Evolutionary conservation across 2,888 invertebrate genomes (phyloP), one percentile per base, ranked within the genome.

Genomic region (Acronicta alni): DNA sequence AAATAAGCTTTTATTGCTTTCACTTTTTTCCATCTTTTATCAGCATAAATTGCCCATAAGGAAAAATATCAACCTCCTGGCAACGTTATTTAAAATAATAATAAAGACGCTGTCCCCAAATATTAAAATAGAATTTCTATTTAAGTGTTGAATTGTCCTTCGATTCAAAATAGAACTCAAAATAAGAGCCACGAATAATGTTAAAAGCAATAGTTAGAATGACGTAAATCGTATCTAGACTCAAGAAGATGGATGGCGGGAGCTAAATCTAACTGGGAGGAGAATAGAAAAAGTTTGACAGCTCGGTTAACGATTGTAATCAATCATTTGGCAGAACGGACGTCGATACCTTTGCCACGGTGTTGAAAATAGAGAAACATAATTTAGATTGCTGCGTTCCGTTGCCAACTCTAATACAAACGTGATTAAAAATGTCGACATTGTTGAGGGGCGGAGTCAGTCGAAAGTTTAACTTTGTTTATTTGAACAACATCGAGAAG

Each of bases 221-320:
- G 57, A 64, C 71, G 62, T 72, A 72, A 72, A 72, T 72, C 46
- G 54, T 35, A 51, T n/a, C 32, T 63, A 45, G 55, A 70, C 56
- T 48, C 51, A 15, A 23, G 57, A 73, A 72, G 77, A 81, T 72
- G 49, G 59, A 79, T 68, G 70, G 48, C 42, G 35, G 15, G 16
- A 67, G 59, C 57, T 67, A 67, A 69, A 66, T 72, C 51, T 70
- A 60, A 63, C 44, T 18, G 39, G 38, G 48, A 62, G 62, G 64
- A 53, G 43, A 23, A 53, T 68, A 43, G 66, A 69, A 72, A 77
- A 67, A 75, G 37, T 72, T 67, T 57, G 76, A 66, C 78, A 75
- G 67, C 26, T 70, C 42, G 43, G 61, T 67, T 64, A 69, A 75
- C 72, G 72, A 61, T 64, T 20, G 58, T 43, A 49, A 75, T 78